A percentile compares a stretch with the other conserved stretches of the same genome.
Conservation (phyloP, 2,888 invertebrate genomes). For the Latrodectus elegans region DNA sequence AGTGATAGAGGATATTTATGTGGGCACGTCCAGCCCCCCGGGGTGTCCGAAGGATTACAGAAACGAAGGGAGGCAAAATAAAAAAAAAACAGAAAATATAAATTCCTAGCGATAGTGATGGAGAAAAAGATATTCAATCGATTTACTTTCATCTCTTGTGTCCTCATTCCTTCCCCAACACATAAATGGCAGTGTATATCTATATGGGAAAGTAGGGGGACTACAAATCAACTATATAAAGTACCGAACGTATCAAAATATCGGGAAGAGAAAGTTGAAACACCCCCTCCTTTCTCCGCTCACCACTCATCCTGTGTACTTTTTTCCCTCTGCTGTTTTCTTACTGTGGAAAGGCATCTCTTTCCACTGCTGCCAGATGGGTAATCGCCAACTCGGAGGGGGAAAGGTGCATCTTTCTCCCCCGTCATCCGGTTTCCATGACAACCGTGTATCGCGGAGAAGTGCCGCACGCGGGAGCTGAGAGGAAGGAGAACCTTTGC, state of each 20-base stretch:
- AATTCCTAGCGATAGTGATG: not conserved
- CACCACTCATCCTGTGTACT: too few species aligned
- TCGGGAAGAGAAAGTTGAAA: slow-evolving; percentile 1
- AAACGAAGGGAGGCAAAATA: too few species aligned
- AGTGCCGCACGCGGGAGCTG: slow-evolving; percentile 21
- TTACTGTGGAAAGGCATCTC: not conserved
- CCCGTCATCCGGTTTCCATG: slow-evolving; percentile 31
- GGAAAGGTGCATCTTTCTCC: not conserved
- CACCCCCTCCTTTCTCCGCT: not conserved
- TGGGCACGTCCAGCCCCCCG: not conserved
- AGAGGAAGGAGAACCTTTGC: slow-evolving; percentile 5
- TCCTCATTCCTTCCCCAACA: not conserved
- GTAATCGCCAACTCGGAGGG: slow-evolving; percentile 30
- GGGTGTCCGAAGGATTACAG: too few species aligned
- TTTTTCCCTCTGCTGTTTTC: slow-evolving; percentile 14
- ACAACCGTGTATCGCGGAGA: slow-evolving; percentile 39
- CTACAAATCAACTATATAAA: slow-evolving; percentile 24
- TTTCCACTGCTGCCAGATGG: slow-evolving; percentile 19
- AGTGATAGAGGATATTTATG: slow-evolving; percentile 16
- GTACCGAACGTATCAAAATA: slow-evolving; percentile 14
- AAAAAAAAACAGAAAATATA: too few species aligned
- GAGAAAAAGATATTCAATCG: not conserved
- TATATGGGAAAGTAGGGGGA: not conserved
- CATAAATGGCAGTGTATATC: not conserved
- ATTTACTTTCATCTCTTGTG: not conserved